Base-by-base conservation (phyloP, 2,888 invertebrate genomes). In the Azorinus chamasolen region DNA sequence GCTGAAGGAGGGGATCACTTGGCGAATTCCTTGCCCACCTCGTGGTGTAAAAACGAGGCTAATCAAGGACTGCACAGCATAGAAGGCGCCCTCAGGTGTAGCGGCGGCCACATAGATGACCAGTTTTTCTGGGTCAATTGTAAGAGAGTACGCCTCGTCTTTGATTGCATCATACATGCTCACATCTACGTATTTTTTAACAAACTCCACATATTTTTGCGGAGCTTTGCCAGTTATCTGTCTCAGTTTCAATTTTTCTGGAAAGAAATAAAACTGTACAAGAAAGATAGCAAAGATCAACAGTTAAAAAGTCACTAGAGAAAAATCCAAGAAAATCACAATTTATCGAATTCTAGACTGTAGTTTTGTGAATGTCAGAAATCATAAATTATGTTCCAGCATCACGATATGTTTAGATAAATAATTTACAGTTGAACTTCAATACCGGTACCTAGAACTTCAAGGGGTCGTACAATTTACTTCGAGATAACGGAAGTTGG, bases 41-140 rank as follows among this genome's bases (percentile, higher is more conserved):
- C 71, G 57, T 3, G 66, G 46, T 10, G 66, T 48, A 41, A 71
- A 61, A 8, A 76, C 27, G 24, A 90, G 57, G 55, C 79, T 81
- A 3, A 81, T 63, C 14, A 91, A 54, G 8, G 89, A 86, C 72
- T 90, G 88, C 14, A 88, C 68, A 18, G 73, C 91, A 55, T 89
- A 88, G 73, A 90, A 90, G 2, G 86, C 84, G 1, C 90, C 91
- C 14, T 58, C 55, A 39, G 71, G 61, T 6, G 82, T 65, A 1
- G 63, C 65, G 14, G 87, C 83, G 12, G 50, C 72, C 53, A 90
- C 85, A 4, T 66, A 72, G 1, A 89, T 85, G 6, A 59, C 32
- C 1, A 80, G 70, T n/a, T 54, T 72, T 2, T n/a, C 48, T 22
- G 83, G 70, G 32, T 83, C 77, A 6, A 87, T 74, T 0, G 59